These are phyloP conservation scores for Anthoscopus minutus DNA, from an alignment of 2,113 vertebrate species.

Conservation along the genomic window DNA sequence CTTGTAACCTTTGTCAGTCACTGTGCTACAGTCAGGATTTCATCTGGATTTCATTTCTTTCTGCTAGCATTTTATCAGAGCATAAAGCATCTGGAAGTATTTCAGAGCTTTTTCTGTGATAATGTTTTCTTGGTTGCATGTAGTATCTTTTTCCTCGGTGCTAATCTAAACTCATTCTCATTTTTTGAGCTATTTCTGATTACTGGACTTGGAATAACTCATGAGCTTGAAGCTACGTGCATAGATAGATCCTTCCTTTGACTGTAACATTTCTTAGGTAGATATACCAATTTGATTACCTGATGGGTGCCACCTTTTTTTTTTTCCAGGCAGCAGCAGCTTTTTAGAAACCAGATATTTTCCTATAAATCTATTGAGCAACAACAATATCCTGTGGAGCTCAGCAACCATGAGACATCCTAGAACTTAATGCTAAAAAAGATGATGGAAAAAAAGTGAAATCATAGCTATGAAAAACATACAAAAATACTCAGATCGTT, in stretches of 20 bases:
- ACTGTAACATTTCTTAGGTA: not conserved
- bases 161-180: not conserved
- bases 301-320: not conserved
- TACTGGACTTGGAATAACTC: constrained; percentile 33
- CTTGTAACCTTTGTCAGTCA: not conserved
- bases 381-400: not conserved
- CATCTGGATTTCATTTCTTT: not conserved
- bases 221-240: not conserved
- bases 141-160: not conserved
- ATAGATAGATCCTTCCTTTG: not conserved
- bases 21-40: not conserved
- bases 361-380: not conserved
- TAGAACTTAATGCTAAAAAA: not conserved
- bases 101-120: not conserved
- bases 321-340: not conserved
- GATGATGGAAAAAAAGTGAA: not conserved
- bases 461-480: not conserved
- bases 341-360: not conserved
- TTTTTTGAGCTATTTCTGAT: constrained; percentile 34
- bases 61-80: not conserved
- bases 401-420: not conserved
- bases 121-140: not conserved
- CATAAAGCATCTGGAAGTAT: not conserved
- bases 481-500: not conserved
- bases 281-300: not conserved